Base-by-base conservation (phyloP, 2,113 vertebrate species). In the Bagarius yarrelli region DNA sequence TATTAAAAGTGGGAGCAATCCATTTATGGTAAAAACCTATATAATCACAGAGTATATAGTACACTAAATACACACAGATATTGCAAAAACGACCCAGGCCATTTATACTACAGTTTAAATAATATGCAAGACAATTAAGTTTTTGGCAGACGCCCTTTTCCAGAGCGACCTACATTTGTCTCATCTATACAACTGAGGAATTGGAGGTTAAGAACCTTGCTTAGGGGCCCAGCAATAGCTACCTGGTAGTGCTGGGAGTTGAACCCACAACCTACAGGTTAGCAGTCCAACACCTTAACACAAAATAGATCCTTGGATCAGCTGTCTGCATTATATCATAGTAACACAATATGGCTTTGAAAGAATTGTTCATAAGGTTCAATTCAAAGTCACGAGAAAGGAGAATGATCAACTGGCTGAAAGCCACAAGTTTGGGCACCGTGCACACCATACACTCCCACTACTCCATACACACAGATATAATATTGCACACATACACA, bases 381-480 rank as follows among this genome's bases (percentile, higher is more conserved):
- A 72, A 27, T 27, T 60, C 6, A n/a, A 32, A 30, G 12, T 50
- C 4, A 13, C 9, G 25, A 44, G 11, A 53, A n/a, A 69, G 15
- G 57, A 44, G 52, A 23, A 23, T 21, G 18, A 56, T 1, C n/a
- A 55, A 8, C 12, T 40, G 13, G 1, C 23, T 69, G 64, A 9
- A 70, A 55, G 52, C 4, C 21, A n/a, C 19, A 69, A 13, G 34
- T 40, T 40, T 57, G 1, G 18, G 55, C 78, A 71, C 53, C 55
- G 19, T 71, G 36, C 19, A 71, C 18, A 59, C 78, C 66, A 59
- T 3, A 71, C 34, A 60, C 55, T 27, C 78, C 53, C 55, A 79
- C 8, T 27, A 36, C 34, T 30, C 64, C 63, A 25, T 36, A 34
- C 60, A 66, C 36, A 69, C 13, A 67, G 11, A 25, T 15, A 70